Base-by-base conservation (phyloP, 2,797 vertebrate species). In the Darevskia nairensis region DNA sequence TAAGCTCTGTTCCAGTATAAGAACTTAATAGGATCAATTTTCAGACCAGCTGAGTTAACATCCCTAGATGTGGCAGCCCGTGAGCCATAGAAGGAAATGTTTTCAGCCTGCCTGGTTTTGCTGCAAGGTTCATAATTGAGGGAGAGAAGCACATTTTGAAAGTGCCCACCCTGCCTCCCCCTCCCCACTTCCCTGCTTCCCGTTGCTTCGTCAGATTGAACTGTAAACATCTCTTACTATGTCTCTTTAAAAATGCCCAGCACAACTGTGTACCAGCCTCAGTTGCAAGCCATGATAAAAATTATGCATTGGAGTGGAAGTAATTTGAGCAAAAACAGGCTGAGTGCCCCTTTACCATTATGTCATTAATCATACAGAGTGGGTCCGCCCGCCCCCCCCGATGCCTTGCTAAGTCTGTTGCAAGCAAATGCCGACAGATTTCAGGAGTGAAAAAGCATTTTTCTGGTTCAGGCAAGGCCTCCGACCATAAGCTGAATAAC, bases 21-120 rank as follows among this genome's bases (percentile, higher is more conserved):
- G 83, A 85, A 90, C 82, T 85, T 85, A 85, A 84, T 81, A 82
- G 78, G 78, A 85, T 87, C 82, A 76, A 82, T 77, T 90, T 90
- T 87, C 82, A 91, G 46, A 39, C 90, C 84, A 83, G 86, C 83
- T 89, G 79, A 29, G 15, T 90, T 68, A 79, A 81, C 66, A n/a
- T 89, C 85, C 82, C 78, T 89, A 50, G 71, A 85, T 88, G 59
- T 11, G 46, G 80, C 61, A 3, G 0, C 11, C 25, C 50, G 41
- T 39, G 19, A 83, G 81, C 76, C 76, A 79, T 84, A 79, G 72
- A 76, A 86, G 82, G 82, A 86, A 86, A 64, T 72, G 71, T 86
- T 88, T 88, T 82, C 72, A 88, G 71, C 74, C 35, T 71, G 78
- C 72, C 41, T 61, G 64, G 77, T 71, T 88, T 90, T 71, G 61